phyloP scores from a whole-genome alignment of 2,113 vertebrate species.

The Raja brachyura region DNA sequence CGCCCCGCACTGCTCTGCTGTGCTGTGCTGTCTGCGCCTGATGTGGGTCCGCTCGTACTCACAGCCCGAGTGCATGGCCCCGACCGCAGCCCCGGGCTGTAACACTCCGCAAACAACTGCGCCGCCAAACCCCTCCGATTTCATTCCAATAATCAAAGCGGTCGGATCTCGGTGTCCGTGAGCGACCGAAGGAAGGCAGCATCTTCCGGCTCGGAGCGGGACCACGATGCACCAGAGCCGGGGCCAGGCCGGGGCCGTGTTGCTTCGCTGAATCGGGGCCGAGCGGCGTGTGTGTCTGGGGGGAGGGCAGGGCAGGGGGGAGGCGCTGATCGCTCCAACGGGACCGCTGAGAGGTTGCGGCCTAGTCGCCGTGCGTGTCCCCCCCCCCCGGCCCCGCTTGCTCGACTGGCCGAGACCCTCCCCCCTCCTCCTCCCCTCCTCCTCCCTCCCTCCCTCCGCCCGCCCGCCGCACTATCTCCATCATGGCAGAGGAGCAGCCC shows the following conservation, averaged over 20 bases:
- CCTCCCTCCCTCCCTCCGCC: conserved; percentile 46
- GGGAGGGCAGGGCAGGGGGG: neutral
- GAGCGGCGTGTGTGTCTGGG: conserved; percentile 30
- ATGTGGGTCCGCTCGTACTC: neutral
- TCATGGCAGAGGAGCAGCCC: conserved; percentile 71
- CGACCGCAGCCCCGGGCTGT: neutral
- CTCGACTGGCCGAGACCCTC: conserved; percentile 45
- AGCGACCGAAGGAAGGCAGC: neutral
- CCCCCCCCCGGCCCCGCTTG: conserved; percentile 43
- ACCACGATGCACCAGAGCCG: conserved; percentile 34
- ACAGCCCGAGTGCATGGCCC: conserved; percentile 37
- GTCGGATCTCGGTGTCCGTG: too few species aligned
- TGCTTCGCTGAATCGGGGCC: conserved; percentile 38
- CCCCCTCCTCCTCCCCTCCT: conserved; percentile 53
- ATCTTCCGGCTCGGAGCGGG: conserved; percentile 38
- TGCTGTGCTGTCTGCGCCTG: neutral
- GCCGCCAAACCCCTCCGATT: neutral
- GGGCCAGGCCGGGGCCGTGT: conserved; percentile 41
- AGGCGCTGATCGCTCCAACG: neutral
- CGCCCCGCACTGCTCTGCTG: conserved; percentile 37
- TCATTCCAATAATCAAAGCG: too few species aligned
- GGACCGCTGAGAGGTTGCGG: conserved; percentile 41
- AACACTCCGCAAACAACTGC: neutral
- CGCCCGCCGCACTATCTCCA: conserved; percentile 28
- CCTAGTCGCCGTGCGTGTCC: conserved; percentile 50